Base-by-base conservation (phyloP, 2,797 vertebrate species). In the Neoniphon sammara region DNA sequence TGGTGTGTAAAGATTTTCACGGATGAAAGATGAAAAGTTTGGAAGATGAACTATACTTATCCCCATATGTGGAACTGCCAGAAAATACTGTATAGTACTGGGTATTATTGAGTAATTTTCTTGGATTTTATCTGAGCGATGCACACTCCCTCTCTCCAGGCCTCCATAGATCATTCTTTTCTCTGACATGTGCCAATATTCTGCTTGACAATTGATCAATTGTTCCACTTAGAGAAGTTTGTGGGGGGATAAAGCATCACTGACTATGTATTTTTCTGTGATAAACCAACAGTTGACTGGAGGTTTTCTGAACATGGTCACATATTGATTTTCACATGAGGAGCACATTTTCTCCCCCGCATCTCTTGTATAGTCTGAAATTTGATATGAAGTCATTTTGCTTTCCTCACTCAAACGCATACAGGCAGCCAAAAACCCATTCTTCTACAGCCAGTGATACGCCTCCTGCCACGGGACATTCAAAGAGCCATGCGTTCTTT, bases 301-400 rank as follows among this genome's bases (percentile, higher is more conserved):
- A 49, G 12, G 63, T 87, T 83, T 27, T 83, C 63, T 74, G 80
- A 83, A 81, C 78, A 79, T 59, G 27, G 62, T 30, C 30, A 50
- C 1, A 0, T 70, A 88, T 88, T 58, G 84, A 85, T 87, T 80
- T 87, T 78, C 27, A 56, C 65, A 76, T 71, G 71, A 80, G 65
- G 50, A 70, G 31, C 60, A 66, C 81, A 81, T 88, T 77, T 83
- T 80, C 84, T 70, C 61, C 69, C 65, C 12, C 3, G 0, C 60
- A 11, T 80, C 73, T 67, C 63, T 53, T 20, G 17, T 39, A 2
- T 31, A 27, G 46, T 34, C 61, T 77, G 61, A 74, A 67, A 77
- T 88, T 60, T 80, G 64, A 86, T 77, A 69, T 72, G 55, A 78
- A 66, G 69, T 65, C 15, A 50, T 67, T 80, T 87, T 49, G 56